These are phyloP conservation scores for Phymorhynchus buccinoides DNA, from an alignment of 1,140 invertebrate species.

Conservation along the genomic window DNA sequence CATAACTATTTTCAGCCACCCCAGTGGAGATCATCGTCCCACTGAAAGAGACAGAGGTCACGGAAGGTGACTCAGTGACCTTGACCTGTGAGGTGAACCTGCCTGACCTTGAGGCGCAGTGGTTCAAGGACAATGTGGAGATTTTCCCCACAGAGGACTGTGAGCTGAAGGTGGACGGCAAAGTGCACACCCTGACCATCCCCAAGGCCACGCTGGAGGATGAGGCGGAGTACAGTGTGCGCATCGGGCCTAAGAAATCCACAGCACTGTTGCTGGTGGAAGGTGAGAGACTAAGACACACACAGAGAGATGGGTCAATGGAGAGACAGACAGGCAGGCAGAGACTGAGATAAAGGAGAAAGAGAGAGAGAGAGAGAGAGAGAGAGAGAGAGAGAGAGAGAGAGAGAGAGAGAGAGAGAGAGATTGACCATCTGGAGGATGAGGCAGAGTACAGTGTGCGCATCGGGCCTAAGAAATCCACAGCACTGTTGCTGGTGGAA, in stretches of 20 bases:
- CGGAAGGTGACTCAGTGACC: slow-evolving; percentile 94
- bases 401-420: too few species aligned
- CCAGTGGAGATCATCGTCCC: slow-evolving; percentile 97
- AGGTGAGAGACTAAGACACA: slow-evolving; percentile 66
- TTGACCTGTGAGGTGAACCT: slow-evolving; percentile 81
- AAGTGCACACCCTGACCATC: slow-evolving; percentile 56
- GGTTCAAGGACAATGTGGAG: slow-evolving; percentile 57
- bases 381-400: too few species aligned
- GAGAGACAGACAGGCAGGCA: too few species aligned
- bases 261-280: slow-evolving; percentile 66
- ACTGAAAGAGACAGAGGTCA: slow-evolving; percentile 90
- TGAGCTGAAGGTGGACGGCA: slow-evolving; percentile 50
- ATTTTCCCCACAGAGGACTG: slow-evolving; percentile 49
- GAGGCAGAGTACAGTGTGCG: slow-evolving; percentile 56
- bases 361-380: too few species aligned
- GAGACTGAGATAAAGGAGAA: too few species aligned
- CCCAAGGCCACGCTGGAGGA: slow-evolving; percentile 55
- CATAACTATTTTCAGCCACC: slow-evolving; percentile 50
- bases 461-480: slow-evolving; percentile 58
- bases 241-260: slow-evolving; percentile 57
- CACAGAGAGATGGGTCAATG: neutral
- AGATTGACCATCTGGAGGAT: slow-evolving; percentile 59
- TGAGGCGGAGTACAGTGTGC: slow-evolving; percentile 56
- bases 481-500: slow-evolving; percentile 66
- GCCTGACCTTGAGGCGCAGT: slow-evolving; percentile 58